Evolutionary conservation across 2,888 invertebrate genomes (phyloP), one percentile per base, ranked within the genome.

Genomic region (Gymnosoma rotundatum): DNA sequence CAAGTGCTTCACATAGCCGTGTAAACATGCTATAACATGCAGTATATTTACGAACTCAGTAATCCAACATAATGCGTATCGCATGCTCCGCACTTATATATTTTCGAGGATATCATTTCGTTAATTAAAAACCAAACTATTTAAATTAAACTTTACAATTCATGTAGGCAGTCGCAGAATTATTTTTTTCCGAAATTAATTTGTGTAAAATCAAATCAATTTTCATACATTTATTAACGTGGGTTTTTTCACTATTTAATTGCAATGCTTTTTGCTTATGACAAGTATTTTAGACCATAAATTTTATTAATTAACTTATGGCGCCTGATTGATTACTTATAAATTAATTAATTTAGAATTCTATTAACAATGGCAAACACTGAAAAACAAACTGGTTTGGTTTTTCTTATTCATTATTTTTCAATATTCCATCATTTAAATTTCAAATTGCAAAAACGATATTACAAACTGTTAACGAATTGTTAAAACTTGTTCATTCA

Each of bases 261-360:
- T 14, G 1, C 42, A 42, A 42, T 6, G 7, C 2, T 14, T 14
- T 45, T 45, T 45, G 14, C 4, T 14, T 45, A 7, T 45, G 12
- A 45, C 0, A 45, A 12, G 1, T 12, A 45, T 45, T 12, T 48
- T 3, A 48, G 14, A 48, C 0, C 6, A 48, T 12, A 48, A 16
- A 48, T 6, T 6, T 48, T 8, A 18, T 52, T n/a, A 52, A 20
- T 52, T 52, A 8, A 3, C 18, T 52, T 1, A 18, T 73, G 78
- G 80, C 81, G 83, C 73, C 83, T 14, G 36, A 48, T 64, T 64
- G 38, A 78, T 75, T 72, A 42, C 67, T 74, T 72, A 42, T 25
- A 18, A 54, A 66, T 66, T 48, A 79, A 80, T 80, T 80, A 80
- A 21, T 67, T 45, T 64, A 73, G 73, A 83, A 83, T 63, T 73